Evolutionary conservation across 2,888 invertebrate genomes (phyloP).

Genomic region (Onthophagus sagittarius): DNA sequence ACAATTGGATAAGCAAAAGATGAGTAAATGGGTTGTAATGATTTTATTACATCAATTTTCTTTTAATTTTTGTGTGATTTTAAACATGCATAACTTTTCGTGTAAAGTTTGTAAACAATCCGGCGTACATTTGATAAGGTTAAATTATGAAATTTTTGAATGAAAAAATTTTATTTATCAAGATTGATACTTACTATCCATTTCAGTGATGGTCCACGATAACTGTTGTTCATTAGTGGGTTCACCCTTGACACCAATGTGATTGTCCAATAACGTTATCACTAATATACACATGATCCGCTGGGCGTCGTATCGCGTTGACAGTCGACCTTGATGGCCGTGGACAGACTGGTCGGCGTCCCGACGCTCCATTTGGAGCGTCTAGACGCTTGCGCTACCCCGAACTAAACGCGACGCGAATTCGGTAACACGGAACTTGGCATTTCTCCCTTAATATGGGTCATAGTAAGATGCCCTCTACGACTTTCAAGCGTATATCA

Average conservation of each 20-base stretch:
- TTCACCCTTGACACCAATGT: background rate
- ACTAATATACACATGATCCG: background rate
- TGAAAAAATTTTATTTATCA: background rate
- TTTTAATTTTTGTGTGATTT: too few relatives aligned
- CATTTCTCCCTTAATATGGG: background rate
- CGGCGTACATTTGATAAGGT: too few relatives aligned
- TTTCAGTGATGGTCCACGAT: background rate
- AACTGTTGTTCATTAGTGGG: background rate
- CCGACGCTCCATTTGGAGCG: conserved; percentile 38
- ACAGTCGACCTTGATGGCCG: conserved; percentile 44
- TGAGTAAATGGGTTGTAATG: background rate
- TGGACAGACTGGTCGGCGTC: conserved; percentile 48
- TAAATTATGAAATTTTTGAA: background rate
- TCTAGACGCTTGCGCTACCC: conserved; percentile 42
- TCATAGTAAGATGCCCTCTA: background rate
- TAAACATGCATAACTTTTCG: too few relatives aligned
- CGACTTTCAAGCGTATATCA: background rate
- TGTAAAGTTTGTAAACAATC: too few relatives aligned
- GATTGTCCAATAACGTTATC: background rate
- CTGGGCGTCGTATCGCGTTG: background rate
- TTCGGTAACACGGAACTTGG: background rate
- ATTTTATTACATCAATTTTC: too few relatives aligned
- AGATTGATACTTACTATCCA: background rate
- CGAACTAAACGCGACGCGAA: conserved; percentile 1
- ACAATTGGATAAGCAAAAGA: background rate